phyloP scores from a whole-genome alignment of 2,888 invertebrate species.

The Dyspetes luteomarginatus region DNA sequence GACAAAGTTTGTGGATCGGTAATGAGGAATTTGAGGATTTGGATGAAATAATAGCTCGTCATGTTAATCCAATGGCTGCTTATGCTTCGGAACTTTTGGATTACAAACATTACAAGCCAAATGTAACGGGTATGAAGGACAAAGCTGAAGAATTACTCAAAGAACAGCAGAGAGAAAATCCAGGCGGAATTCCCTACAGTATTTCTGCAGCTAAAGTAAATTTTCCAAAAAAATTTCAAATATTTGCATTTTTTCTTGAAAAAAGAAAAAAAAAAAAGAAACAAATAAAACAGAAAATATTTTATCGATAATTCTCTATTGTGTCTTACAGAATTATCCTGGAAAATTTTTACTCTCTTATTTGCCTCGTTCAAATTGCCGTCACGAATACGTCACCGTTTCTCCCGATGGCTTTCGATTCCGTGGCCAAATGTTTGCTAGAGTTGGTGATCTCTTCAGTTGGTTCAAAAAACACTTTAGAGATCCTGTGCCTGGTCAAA shows the following conservation, averaged over 20 bases:
- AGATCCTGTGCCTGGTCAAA: conserved; percentile 91
- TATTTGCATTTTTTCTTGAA: too few relatives aligned
- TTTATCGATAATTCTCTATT: background rate
- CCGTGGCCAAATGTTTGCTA: conserved; percentile 94
- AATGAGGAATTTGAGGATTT: conserved; percentile 98
- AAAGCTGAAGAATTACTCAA: conserved; percentile 94
- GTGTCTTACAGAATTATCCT: conserved; percentile 87
- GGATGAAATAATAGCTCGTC: conserved; percentile 98
- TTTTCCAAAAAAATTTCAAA: too few relatives aligned
- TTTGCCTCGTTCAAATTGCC: conserved; percentile 91
- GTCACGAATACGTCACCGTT: conserved; percentile 96
- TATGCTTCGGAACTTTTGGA: conserved; percentile 95
- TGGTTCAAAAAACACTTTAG: conserved; percentile 99
- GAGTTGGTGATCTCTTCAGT: conserved; percentile 91
- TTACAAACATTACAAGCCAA: conserved; percentile 95
- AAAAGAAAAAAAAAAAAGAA: too few relatives aligned
- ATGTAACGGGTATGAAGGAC: conserved; percentile 91
- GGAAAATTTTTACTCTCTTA: conserved; percentile 98
- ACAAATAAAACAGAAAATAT: background rate
- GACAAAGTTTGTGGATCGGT: conserved; percentile 93
- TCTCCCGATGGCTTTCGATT: conserved; percentile 97
- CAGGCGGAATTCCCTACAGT: conserved; percentile 95
- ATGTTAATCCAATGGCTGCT: conserved; percentile 98
- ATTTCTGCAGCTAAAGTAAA: conserved; percentile 90
- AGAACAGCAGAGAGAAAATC: conserved; percentile 94